Conservation (phyloP, 2,888 invertebrate species). For the Melanargia galathea region DNA sequence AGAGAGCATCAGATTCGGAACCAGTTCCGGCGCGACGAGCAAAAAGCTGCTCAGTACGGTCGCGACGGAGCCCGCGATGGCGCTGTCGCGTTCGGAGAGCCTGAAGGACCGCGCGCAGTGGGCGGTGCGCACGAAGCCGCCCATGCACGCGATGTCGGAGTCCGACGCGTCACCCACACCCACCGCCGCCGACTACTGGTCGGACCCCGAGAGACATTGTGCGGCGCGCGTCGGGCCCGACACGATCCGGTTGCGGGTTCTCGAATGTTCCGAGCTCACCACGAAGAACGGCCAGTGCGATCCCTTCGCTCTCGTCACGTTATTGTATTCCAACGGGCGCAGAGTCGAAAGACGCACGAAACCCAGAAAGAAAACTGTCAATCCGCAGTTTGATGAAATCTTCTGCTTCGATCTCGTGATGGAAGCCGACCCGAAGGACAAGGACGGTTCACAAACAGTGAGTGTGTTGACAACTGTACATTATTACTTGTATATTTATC, state of each 20-base stretch:
- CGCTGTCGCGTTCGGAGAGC: slow-evolving; percentile 76
- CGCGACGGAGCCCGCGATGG: slow-evolving; percentile 68
- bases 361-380: slow-evolving; percentile 94
- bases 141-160: slow-evolving; percentile 73
- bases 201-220: slow-evolving; percentile 77
- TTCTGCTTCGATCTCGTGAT: slow-evolving; percentile 88
- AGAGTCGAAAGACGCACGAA: slow-evolving; percentile 91
- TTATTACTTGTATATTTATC: background rate
- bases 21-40: slow-evolving; percentile 75
- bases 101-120: slow-evolving; percentile 74
- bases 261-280: slow-evolving; percentile 93
- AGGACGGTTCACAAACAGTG: slow-evolving; percentile 81
- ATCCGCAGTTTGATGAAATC: slow-evolving; percentile 93
- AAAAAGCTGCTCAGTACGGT: slow-evolving; percentile 71
- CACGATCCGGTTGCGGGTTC: slow-evolving; percentile 84
- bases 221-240: slow-evolving; percentile 73
- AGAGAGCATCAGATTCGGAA: slow-evolving; percentile 76
- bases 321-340: slow-evolving; percentile 90
- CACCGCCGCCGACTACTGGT: slow-evolving; percentile 78
- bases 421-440: slow-evolving; percentile 80
- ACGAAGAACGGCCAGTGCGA: slow-evolving; percentile 95
- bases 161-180: slow-evolving; percentile 68
- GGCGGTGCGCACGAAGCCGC: slow-evolving; percentile 67
- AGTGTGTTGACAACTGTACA: slow-evolving; percentile 42
- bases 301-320: slow-evolving; percentile 92